Evolutionary conservation across 2,888 invertebrate species (phyloP).

Genomic region (Anarsia innoxiella): DNA sequence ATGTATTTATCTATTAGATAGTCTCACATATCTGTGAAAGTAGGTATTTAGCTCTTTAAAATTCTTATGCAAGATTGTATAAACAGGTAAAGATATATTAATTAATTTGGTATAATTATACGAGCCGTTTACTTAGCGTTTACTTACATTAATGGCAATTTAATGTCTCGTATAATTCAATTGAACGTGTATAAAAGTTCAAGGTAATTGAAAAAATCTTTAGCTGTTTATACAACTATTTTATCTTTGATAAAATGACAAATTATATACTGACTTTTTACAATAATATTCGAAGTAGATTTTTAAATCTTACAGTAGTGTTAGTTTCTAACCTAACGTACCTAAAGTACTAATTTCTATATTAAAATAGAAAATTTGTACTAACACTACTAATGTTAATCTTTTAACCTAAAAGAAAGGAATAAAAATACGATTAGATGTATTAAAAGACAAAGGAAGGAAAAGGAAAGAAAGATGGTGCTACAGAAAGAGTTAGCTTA

Average conservation of each 20-base stretch:
- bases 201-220: too few species aligned
- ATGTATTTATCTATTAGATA: constrained; percentile 16
- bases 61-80: too few species aligned
- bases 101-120: too few species aligned
- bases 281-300: constrained; percentile 3
- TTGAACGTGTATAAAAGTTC: too few species aligned
- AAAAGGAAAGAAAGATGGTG: constrained; percentile 16
- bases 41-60: constrained; percentile 19
- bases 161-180: too few species aligned
- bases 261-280: constrained; percentile 7
- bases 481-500: constrained; percentile 11
- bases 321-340: constrained; percentile 16
- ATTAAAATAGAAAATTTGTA: constrained; percentile 34
- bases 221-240: constrained; percentile 1
- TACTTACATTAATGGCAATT: too few species aligned
- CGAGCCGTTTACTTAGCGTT: too few species aligned
- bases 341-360: constrained; percentile 36
- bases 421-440: constrained; percentile 9
- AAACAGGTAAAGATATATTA: too few species aligned
- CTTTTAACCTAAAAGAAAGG: constrained; percentile 4
- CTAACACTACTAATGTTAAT: constrained; percentile 26
- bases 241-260: too few species aligned
- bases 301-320: constrained; percentile 11
- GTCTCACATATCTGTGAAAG: constrained; percentile 26
- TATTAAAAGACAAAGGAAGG: neutral